A percentile compares a stretch with the other conserved stretches of the same genome.
Conservation (phyloP, 2,888 invertebrate genomes). For the Nasonia oneida region DNA sequence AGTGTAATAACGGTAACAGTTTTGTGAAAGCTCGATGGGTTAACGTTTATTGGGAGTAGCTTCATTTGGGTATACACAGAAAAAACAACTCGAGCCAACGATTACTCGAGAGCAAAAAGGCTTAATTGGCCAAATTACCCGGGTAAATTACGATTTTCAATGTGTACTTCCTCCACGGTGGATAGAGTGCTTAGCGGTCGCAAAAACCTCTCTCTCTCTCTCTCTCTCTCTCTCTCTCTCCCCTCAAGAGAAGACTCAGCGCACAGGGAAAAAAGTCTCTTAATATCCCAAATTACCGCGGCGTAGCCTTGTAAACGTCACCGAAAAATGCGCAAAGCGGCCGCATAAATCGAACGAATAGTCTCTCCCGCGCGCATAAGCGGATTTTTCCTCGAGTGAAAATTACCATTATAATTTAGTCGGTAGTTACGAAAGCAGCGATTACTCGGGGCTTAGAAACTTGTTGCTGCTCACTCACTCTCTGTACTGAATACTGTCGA, state of each 20-base stretch:
- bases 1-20: not conserved
- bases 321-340: slow-evolving; percentile 10
- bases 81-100: not conserved
- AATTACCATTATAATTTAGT: slow-evolving; percentile 58
- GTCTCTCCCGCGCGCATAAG: not conserved
- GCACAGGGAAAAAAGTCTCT: not conserved
- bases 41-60: not conserved
- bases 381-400: slow-evolving; percentile 25
- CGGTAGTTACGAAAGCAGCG: slow-evolving; percentile 45
- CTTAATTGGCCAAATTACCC: slow-evolving; percentile 2
- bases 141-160: slow-evolving; percentile 10
- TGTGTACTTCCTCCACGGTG: not conserved
- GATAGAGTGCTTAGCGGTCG: not conserved
- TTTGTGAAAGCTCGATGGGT: not conserved
- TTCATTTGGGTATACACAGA: not conserved
- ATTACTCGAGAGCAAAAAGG: not conserved
- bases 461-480: slow-evolving; percentile 41
- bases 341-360: slow-evolving; percentile 41
- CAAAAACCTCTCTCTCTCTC: slow-evolving; percentile 3
- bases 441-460: slow-evolving; percentile 54
- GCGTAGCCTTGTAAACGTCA: slow-evolving; percentile 16
- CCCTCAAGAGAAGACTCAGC: not conserved
- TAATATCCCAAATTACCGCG: slow-evolving; percentile 43
- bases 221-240: not conserved
- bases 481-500: slow-evolving; percentile 23